Conservation (phyloP, 2,888 invertebrate genomes). For the Dermolepida albohirtum region DNA sequence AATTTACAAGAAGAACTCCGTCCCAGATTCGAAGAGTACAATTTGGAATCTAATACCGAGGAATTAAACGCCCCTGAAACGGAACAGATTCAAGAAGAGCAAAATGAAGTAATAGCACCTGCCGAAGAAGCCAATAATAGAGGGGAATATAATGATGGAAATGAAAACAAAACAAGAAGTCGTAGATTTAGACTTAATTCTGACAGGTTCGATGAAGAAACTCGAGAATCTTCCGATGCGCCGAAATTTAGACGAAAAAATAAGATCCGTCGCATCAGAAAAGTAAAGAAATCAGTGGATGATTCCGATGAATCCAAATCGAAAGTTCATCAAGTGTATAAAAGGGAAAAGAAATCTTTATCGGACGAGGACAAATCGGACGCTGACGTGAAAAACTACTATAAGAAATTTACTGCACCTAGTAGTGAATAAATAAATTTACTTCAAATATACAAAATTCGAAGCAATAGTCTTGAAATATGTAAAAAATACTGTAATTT, state of each 20-base stretch:
- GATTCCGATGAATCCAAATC: conserved; percentile 5
- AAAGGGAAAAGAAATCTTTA: conserved; percentile 55
- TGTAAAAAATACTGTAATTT: no score
- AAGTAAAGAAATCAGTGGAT: conserved; percentile 36
- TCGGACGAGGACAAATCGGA: conserved; percentile 52
- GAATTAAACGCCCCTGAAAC: conserved; percentile 29
- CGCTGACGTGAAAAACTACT: conserved; percentile 33
- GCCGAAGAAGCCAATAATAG: conserved; percentile 41
- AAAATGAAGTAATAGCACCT: conserved; percentile 26
- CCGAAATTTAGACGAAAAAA: conserved; percentile 10
- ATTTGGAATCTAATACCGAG: conserved; percentile 26
- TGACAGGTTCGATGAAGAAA: conserved; percentile 44
- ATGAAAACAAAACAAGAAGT: conserved; percentile 44
- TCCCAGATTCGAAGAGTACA: conserved; percentile 35
- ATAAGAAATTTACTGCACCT: conserved; percentile 24
- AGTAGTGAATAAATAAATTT: not conserved
- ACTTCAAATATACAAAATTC: no score
- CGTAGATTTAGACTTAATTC: conserved; percentile 39
- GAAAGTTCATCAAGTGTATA: conserved; percentile 55
- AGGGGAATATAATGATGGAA: conserved; percentile 34
- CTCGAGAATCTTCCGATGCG: conserved; percentile 1
- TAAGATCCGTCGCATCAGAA: conserved; percentile 24
- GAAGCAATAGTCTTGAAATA: no score
- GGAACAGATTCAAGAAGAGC: conserved; percentile 34
- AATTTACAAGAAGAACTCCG: conserved; percentile 15